Percentiles rank a stretch among this genome's conserved stretches.
Evolutionary conservation across 53 echinoderm and acorn worm species (phyloP).

Genomic region (Glandiceps talaboti): DNA sequence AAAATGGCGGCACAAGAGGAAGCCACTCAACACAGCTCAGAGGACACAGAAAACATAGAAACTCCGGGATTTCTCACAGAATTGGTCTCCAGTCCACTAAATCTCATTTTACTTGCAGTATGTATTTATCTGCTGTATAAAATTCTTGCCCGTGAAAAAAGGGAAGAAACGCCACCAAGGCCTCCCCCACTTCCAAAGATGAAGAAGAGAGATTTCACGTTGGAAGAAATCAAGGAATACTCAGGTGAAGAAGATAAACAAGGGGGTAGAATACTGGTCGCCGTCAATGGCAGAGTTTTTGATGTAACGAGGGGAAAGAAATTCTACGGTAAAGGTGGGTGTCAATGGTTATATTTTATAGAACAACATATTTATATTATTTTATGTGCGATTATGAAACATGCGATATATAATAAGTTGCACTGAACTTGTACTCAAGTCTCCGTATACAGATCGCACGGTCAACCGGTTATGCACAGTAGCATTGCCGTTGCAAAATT

Average conservation of each 20-base stretch:
- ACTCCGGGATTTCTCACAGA: conserved; percentile 35
- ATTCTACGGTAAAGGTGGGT: conserved; percentile 92
- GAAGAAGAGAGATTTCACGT: conserved; percentile 88
- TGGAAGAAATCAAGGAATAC: conserved; percentile 70
- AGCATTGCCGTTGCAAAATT: too few species aligned
- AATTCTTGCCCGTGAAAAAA: conserved; percentile 62
- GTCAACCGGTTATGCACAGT: too few species aligned
- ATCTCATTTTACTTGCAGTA: conserved; percentile 70
- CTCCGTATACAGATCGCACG: too few species aligned
- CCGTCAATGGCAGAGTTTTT: conserved; percentile 95
- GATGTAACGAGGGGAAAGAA: conserved; percentile 90
- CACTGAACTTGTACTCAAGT: too few species aligned
- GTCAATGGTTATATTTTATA: too few species aligned
- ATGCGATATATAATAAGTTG: too few species aligned
- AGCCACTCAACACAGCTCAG: background rate
- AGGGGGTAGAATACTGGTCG: conserved; percentile 75
- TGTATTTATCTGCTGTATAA: conserved; percentile 92
- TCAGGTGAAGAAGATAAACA: conserved; percentile 52
- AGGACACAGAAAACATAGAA: background rate
- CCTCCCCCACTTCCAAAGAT: conserved; percentile 61
- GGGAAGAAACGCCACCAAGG: conserved; percentile 49
- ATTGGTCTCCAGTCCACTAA: conserved; percentile 88
- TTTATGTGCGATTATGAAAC: too few species aligned
- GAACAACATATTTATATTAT: too few species aligned
- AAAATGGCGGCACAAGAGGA: background rate